These are phyloP conservation scores for Mamestra brassicae DNA, from an alignment of 2,888 invertebrate genomes.

Conservation along the genomic window DNA sequence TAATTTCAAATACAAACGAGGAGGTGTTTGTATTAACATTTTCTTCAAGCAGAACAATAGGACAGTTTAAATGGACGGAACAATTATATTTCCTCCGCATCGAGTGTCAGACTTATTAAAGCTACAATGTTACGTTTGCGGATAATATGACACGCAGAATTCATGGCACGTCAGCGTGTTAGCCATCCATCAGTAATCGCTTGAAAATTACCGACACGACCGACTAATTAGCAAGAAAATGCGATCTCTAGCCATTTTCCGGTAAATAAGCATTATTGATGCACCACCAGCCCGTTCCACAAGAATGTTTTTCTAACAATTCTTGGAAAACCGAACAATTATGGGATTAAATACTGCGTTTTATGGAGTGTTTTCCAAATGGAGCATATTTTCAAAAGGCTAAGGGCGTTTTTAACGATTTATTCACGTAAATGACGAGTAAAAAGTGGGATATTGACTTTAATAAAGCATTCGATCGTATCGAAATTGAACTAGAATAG, in stretches of 20 bases:
- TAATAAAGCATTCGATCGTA: conserved; percentile 52
- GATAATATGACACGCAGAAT: conserved; percentile 49
- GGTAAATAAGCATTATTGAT: conserved; percentile 77
- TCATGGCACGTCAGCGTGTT: conserved; percentile 37
- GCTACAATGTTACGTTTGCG: conserved; percentile 27
- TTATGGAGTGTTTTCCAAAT: conserved; percentile 52
- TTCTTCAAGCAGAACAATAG: conserved; percentile 50
- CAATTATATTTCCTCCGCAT: conserved; percentile 45
- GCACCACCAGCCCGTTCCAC: conserved; percentile 41
- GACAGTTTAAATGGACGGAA: conserved; percentile 51
- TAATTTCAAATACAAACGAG: conserved; percentile 41
- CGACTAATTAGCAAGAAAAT: conserved; percentile 77
- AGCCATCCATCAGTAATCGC: conserved; percentile 43
- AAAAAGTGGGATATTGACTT: conserved; percentile 50
- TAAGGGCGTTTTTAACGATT: conserved; percentile 46
- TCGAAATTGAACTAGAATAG: conserved; percentile 29
- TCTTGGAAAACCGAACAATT: conserved; percentile 61
- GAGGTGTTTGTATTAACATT: conserved; percentile 27
- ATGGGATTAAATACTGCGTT: conserved; percentile 49
- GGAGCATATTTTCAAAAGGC: conserved; percentile 52
- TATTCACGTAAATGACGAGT: conserved; percentile 41
- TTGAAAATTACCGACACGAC: conserved; percentile 70
- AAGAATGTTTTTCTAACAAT: conserved; percentile 57
- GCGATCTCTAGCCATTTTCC: conserved; percentile 80
- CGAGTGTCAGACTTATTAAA: conserved; percentile 37